Evolutionary conservation across 2,797 vertebrate species (phyloP).

Genomic region (Potorous gilbertii): DNA sequence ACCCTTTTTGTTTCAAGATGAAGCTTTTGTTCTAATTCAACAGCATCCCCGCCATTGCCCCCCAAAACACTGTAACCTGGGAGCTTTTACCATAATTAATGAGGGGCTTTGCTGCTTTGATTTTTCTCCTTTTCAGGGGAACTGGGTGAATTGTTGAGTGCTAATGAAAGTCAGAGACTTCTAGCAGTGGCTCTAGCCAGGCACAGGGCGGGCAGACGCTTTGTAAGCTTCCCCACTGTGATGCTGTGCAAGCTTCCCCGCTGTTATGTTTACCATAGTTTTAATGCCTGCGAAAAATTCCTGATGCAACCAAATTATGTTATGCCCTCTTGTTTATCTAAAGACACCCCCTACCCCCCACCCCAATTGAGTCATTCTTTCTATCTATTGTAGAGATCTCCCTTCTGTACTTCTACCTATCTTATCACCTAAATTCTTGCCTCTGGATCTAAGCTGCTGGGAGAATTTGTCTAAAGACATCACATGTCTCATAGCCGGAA

Average conservation of each 20-base stretch:
- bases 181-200: conserved; percentile 86
- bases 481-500: conserved; percentile 22
- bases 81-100: conserved; percentile 83
- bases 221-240: conserved; percentile 86
- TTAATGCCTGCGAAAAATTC: conserved; percentile 89
- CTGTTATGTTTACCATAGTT: conserved; percentile 90
- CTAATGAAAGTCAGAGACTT: conserved; percentile 87
- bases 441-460: conserved; percentile 30
- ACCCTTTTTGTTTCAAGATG: conserved; percentile 75
- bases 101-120: conserved; percentile 77
- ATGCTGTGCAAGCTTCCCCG: conserved; percentile 85
- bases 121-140: conserved; percentile 76
- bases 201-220: conserved; percentile 84
- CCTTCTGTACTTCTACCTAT: conserved; percentile 70
- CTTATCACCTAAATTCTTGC: conserved; percentile 58
- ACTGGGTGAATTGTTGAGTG: conserved; percentile 84
- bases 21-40: conserved; percentile 80
- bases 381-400: conserved; percentile 75
- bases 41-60: conserved; percentile 78
- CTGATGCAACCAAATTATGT: conserved; percentile 86
- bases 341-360: conserved; percentile 66
- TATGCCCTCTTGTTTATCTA: conserved; percentile 86
- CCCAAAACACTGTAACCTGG: conserved; percentile 80
- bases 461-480: conserved; percentile 18
- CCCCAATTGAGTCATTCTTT: conserved; percentile 78